phyloP scores from a whole-genome alignment of 1,140 invertebrate genomes.

The Laupala kohalensis region DNA sequence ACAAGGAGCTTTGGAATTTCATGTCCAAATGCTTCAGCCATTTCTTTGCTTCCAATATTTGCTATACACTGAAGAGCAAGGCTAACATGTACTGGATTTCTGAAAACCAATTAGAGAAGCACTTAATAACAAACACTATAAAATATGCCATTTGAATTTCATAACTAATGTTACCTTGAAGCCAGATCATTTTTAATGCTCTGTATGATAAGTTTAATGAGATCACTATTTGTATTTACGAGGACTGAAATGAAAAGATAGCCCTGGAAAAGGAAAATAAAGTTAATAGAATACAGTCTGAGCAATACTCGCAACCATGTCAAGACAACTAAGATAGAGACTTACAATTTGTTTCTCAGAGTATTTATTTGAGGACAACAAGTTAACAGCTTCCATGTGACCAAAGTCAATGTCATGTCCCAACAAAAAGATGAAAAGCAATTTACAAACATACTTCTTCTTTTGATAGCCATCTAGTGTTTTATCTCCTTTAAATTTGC shows the following conservation, averaged over 20 bases:
- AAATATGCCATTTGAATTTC: background rate
- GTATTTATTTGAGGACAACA: constrained; percentile 99
- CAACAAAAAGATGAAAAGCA: constrained; percentile 97
- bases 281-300: background rate
- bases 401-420: constrained; percentile 99
- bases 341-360: constrained; percentile 99
- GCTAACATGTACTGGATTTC: constrained; percentile 97
- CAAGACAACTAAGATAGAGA: constrained; percentile 17
- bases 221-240: constrained; percentile 97
- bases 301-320: background rate
- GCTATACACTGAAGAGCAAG: constrained; percentile 99
- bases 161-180: constrained; percentile 37
- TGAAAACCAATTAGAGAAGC: constrained; percentile 16
- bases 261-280: constrained; percentile 51
- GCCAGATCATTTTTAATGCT: constrained; percentile 98
- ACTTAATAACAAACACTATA: background rate
- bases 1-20: constrained; percentile 97
- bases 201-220: constrained; percentile 98
- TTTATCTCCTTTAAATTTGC: constrained; percentile 99
- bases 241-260: constrained; percentile 99
- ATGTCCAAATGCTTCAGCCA: constrained; percentile 96
- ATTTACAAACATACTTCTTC: constrained; percentile 99
- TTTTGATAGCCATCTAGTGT: constrained; percentile 99
- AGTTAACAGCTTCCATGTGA: constrained; percentile 99
- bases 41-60: constrained; percentile 98